Evolutionary conservation across 2,888 invertebrate species (phyloP), one percentile per base, ranked within the genome.

Genomic region (Agriotes lineatus): DNA sequence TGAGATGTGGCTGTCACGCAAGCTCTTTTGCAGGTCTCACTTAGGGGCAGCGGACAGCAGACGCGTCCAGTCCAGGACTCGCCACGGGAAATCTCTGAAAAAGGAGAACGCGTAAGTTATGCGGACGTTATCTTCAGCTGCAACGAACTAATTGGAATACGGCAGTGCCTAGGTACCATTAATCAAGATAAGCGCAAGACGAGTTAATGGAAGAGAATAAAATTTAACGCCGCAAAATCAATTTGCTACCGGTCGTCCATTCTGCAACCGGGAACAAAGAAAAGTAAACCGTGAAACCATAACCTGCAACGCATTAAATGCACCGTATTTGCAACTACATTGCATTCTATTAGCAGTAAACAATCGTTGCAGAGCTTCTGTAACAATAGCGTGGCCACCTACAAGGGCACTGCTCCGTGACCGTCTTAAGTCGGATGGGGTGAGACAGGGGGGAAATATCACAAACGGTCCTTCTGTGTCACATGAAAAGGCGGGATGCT

Each of bases 41-140:
- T 89, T 72, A 91, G 89, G 0, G 93, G 92, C 64, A 91, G 81
- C 1, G 89, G 87, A 78, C 96, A 96, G 81, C 96, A 96, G 19
- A 90, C 88, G 7, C 93, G 88, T 0, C 95, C 95, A 76, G 91
- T 90, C 95, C 95, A 95, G 6, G 90, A 88, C 50, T 90, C 90
- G 0, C 93, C 92, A 33, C 88, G 88, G 22, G 89, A 88, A 62
- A 93, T 90, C 79, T 93, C 94, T 94, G 84, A 25, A 25, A 25
- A 25, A 25, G 7, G 37, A 16, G 16, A 33, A 18, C n/a, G n/a
- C n/a, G n/a, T n/a, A n/a, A n/a, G n/a, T n/a, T n/a, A n/a, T n/a
- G n/a, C n/a, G n/a, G n/a, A n/a, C n/a, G n/a, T n/a, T n/a, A n/a
- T n/a, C n/a, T n/a, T n/a, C n/a, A n/a, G n/a, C n/a, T n/a, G n/a